Conservation (phyloP, 2,888 invertebrate genomes). For the Melangyna quadrimaculata region DNA sequence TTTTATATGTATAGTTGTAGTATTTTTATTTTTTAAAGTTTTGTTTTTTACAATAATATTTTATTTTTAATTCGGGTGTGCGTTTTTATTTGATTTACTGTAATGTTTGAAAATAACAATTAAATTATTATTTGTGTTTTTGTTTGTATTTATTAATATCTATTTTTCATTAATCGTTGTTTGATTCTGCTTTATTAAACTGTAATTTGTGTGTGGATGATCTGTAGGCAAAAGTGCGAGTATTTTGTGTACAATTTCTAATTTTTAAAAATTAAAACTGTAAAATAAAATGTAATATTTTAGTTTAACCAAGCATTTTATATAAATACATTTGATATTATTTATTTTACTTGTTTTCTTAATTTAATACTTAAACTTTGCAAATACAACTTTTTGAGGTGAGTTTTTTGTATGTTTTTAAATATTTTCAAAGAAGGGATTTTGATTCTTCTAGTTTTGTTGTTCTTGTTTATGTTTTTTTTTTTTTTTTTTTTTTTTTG, state of each 20-base stretch:
- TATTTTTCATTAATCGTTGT: conserved; percentile 32
- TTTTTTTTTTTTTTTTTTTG: not conserved
- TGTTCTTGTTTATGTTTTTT: too few species aligned
- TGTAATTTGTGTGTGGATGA: not conserved
- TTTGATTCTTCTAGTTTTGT: too few species aligned
- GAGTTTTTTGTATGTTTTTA: not conserved
- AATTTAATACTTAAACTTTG: conserved; percentile 44
- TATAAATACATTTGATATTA: conserved; percentile 6
- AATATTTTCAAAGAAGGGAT: not conserved
- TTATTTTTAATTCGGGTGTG: conserved; percentile 18
- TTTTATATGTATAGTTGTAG: conserved; percentile 6
- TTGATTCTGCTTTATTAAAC: conserved; percentile 9
- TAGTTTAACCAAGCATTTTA: not conserved
- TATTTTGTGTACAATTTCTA: conserved; percentile 42
- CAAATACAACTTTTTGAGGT: conserved; percentile 36
- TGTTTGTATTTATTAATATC: not conserved
- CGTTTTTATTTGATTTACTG: not conserved
- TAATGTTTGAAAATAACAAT: not conserved
- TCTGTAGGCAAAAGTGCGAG: conserved; percentile 49
- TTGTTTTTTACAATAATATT: not conserved
- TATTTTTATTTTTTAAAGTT: not conserved
- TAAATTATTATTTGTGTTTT: not conserved
- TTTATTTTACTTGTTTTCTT: conserved; percentile 3
- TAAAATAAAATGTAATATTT: not conserved
- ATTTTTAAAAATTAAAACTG: not conserved